phyloP scores from a whole-genome alignment of 1,140 invertebrate species.

The Gonatopus flavifemur region DNA sequence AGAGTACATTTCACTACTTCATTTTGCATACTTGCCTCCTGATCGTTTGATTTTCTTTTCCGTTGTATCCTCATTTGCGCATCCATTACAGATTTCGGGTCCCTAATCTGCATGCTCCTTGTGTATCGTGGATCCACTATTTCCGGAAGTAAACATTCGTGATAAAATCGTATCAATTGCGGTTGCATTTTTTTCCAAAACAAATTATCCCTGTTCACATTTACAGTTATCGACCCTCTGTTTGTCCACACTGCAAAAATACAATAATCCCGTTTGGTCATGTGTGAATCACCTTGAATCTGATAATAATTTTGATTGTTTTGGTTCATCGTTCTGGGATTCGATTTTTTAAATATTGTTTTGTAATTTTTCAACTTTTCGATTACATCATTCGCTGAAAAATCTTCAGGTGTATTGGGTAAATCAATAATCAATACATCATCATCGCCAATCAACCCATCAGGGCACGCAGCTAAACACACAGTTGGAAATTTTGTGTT shows the following conservation, averaged over 20 bases:
- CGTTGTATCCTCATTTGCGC: slow-evolving; percentile 1
- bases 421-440: no score
- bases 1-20: not conserved
- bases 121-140: slow-evolving; percentile 14
- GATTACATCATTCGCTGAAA: no score
- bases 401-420: no score
- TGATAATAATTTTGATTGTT: slow-evolving; percentile 49
- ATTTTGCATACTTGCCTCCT: no score
- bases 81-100: slow-evolving; percentile 9
- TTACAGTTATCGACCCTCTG: slow-evolving; percentile 14
- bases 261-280: slow-evolving; percentile 37
- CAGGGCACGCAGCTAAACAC: no score
- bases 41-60: not conserved
- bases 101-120: slow-evolving; percentile 9
- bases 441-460: no score
- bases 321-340: no score
- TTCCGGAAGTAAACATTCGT: slow-evolving; percentile 19
- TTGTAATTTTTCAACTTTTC: no score
- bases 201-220: slow-evolving; percentile 20
- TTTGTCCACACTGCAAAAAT: slow-evolving; percentile 40
- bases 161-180: slow-evolving; percentile 16
- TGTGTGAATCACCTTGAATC: slow-evolving; percentile 46
- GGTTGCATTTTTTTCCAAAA: slow-evolving; percentile 30
- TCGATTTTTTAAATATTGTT: no score
- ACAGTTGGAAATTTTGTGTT: no score